A percentile compares a stretch with the other conserved stretches of the same genome.
Conservation (phyloP, 2,113 vertebrate genomes). For the Melanerpes aurifrons region DNA sequence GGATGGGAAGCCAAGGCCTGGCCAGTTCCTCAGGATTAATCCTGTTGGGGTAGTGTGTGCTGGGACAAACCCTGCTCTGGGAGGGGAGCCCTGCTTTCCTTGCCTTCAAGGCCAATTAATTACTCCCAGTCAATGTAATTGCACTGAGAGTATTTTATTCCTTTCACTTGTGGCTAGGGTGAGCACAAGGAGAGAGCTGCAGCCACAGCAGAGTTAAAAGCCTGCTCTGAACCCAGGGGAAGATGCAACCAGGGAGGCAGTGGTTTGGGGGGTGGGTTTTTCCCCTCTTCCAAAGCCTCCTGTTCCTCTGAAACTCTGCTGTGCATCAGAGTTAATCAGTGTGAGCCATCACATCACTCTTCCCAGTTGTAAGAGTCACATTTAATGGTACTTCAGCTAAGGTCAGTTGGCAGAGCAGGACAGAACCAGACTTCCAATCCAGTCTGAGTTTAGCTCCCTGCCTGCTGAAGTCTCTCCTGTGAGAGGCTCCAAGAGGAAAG, state of each 20-base stretch:
- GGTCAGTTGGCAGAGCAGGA: background rate
- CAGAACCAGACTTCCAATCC: background rate
- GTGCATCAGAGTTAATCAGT: background rate
- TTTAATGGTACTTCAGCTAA: background rate
- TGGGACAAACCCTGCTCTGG: background rate
- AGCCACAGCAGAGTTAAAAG: background rate
- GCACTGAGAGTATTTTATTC: background rate
- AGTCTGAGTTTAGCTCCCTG: background rate
- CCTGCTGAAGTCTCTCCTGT: background rate
- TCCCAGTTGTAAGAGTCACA: background rate
- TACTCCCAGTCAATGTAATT: background rate
- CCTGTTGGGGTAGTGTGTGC: accelerated
- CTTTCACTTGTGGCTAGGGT: background rate
- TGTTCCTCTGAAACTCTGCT: background rate
- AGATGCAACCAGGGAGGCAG: accelerated
- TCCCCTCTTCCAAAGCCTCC: background rate
- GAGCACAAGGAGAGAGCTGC: background rate
- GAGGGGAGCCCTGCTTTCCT: background rate
- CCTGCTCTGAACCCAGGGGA: background rate
- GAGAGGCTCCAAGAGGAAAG: background rate
- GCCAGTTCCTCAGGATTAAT: background rate
- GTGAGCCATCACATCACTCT: background rate
- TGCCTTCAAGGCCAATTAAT: background rate
- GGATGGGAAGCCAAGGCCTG: background rate
- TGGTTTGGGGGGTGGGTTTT: too few species aligned